These are phyloP conservation scores for Galerucella calmariensis DNA, from an alignment of 2,888 invertebrate species.

Conservation along the genomic window DNA sequence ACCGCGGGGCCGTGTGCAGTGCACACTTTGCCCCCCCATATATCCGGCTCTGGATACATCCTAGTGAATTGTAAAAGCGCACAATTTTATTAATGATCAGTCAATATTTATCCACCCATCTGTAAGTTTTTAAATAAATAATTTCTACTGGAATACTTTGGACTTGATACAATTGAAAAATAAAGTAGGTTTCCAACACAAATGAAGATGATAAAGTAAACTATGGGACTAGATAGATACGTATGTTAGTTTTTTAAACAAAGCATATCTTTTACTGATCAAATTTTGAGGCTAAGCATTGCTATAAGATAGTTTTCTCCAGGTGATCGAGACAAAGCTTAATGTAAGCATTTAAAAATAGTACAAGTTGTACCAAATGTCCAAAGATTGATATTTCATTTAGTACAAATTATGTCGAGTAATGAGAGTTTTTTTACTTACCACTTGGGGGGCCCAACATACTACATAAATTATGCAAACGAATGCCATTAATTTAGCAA, in stretches of 20 bases:
- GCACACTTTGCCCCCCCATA: too few relatives aligned
- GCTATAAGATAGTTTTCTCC: too few relatives aligned
- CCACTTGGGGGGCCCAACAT: constrained; percentile 92
- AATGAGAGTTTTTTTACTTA: constrained; percentile 60
- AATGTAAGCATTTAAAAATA: background rate
- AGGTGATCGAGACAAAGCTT: too few relatives aligned
- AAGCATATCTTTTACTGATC: too few relatives aligned
- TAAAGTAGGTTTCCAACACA: background rate
- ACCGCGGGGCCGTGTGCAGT: too few relatives aligned
- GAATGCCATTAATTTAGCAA: constrained; percentile 85
- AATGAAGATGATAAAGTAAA: background rate
- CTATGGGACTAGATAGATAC: background rate
- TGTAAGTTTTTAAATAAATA: background rate
- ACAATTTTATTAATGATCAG: background rate
- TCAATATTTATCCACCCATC: background rate
- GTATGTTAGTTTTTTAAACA: too few relatives aligned
- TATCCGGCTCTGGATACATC: too few relatives aligned
- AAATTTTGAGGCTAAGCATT: too few relatives aligned
- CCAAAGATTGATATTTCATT: background rate
- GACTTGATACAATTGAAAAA: background rate
- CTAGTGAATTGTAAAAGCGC: background rate
- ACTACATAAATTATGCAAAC: constrained; percentile 84
- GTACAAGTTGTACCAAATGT: background rate
- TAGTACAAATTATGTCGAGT: background rate
- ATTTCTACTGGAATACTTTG: background rate